Evolutionary conservation across 2,113 vertebrate genomes (phyloP).

Genomic region (Suncus etruscus): DNA sequence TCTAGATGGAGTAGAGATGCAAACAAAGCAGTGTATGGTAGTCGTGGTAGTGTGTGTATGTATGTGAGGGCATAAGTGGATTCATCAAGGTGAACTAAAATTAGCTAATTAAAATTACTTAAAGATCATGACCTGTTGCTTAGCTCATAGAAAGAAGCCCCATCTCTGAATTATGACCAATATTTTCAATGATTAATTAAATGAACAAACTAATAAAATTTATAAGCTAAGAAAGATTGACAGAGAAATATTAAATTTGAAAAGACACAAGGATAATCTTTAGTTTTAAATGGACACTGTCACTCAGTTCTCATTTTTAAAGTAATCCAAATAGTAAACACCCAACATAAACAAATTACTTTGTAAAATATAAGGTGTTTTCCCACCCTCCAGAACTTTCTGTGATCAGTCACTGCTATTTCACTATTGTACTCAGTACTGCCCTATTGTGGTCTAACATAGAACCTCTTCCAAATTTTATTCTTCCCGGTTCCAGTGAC

Average conservation of each 20-base stretch:
- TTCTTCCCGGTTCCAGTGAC: not conserved
- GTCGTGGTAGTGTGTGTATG: not conserved
- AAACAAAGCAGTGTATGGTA: not conserved
- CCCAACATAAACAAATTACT: not conserved
- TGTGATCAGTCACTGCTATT: not conserved
- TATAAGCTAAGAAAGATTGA: not conserved
- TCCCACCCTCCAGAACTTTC: not conserved
- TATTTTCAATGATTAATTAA: slow-evolving; percentile 23
- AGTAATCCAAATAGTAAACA: not conserved
- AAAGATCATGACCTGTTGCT: not conserved
- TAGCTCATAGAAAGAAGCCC: not conserved
- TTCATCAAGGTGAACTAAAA: not conserved
- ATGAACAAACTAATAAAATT: slow-evolving; percentile 19
- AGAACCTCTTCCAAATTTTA: not conserved
- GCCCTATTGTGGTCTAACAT: not conserved
- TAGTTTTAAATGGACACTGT: not conserved
- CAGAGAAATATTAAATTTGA: not conserved
- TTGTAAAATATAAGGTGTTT: not conserved
- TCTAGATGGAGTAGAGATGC: not conserved
- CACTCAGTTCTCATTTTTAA: not conserved
- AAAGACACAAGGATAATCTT: not conserved
- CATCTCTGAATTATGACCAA: not conserved
- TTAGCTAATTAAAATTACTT: slow-evolving; percentile 5
- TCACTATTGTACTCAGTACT: too few relatives aligned
- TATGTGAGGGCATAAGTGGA: too few relatives aligned